phyloP scores from a whole-genome alignment of 2,797 vertebrate species.

The Cossypha dichroa region DNA sequence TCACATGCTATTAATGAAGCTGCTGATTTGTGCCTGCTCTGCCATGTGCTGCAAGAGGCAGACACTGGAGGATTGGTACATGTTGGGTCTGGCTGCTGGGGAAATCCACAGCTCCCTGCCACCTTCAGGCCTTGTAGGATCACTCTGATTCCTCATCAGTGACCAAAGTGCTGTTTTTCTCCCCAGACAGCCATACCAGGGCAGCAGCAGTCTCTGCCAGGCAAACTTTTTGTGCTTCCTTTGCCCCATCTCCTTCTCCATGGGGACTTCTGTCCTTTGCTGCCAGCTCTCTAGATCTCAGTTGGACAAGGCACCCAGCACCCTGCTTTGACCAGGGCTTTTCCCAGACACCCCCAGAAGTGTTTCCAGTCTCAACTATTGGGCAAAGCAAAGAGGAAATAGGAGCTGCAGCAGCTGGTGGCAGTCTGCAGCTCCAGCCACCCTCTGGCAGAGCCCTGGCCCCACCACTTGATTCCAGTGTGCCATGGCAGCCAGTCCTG shows the following conservation, averaged over 20 bases:
- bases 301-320: neutral
- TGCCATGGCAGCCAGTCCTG: neutral
- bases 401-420: neutral
- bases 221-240: neutral
- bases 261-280: neutral
- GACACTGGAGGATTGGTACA: neutral
- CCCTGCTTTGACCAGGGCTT: neutral
- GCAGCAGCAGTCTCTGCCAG: neutral
- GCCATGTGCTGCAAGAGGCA: neutral
- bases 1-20: conserved; percentile 21
- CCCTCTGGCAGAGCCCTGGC: neutral
- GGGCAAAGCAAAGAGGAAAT: neutral
- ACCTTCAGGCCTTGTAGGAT: neutral
- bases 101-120: neutral
- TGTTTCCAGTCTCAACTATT: neutral
- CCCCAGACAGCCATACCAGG: neutral
- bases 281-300: neutral
- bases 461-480: neutral
- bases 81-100: neutral
- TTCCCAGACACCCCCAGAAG: neutral
- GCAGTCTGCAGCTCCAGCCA: neutral
- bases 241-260: neutral
- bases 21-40: conserved; percentile 12
- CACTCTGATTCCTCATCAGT: neutral
- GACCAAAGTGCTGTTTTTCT: neutral